A percentile compares a stretch with the other conserved stretches of the same genome.
phyloP scores from a whole-genome alignment of 1,140 invertebrate genomes.

The Tetramorium parvispinum region DNA sequence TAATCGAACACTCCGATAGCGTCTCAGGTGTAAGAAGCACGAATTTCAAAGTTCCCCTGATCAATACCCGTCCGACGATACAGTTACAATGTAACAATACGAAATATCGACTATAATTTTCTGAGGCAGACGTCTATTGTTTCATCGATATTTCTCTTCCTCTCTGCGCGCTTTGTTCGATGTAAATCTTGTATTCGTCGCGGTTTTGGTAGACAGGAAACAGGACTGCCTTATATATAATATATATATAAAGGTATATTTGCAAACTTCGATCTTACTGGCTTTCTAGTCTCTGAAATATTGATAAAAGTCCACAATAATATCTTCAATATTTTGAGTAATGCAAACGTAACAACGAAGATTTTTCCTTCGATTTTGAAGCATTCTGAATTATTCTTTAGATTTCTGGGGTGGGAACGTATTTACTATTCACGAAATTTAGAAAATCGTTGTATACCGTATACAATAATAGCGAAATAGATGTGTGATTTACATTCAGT shows the following conservation, averaged over 20 bases:
- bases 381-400: not conserved
- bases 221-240: not conserved
- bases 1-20: conserved; percentile 11
- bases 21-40: conserved; percentile 17
- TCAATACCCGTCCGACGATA: conserved; percentile 25
- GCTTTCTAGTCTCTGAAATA: not conserved
- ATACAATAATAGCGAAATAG: not conserved
- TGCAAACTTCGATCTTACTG: not conserved
- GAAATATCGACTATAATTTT: conserved; percentile 45
- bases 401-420: not conserved
- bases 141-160: conserved; percentile 17
- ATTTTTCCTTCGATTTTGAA: not conserved
- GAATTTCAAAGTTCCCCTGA: conserved; percentile 16
- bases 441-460: not conserved
- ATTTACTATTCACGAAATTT: not conserved
- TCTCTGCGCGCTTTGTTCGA: conserved; percentile 18
- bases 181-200: not conserved
- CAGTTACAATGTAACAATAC: conserved; percentile 16
- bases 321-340: not conserved
- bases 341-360: not conserved
- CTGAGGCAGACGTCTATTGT: conserved; percentile 35
- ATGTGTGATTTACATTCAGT: not conserved
- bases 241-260: not conserved
- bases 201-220: not conserved
- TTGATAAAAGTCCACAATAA: not conserved